Conservation (phyloP, 2,797 vertebrate species). For the Bryconaethiops microstoma region DNA sequence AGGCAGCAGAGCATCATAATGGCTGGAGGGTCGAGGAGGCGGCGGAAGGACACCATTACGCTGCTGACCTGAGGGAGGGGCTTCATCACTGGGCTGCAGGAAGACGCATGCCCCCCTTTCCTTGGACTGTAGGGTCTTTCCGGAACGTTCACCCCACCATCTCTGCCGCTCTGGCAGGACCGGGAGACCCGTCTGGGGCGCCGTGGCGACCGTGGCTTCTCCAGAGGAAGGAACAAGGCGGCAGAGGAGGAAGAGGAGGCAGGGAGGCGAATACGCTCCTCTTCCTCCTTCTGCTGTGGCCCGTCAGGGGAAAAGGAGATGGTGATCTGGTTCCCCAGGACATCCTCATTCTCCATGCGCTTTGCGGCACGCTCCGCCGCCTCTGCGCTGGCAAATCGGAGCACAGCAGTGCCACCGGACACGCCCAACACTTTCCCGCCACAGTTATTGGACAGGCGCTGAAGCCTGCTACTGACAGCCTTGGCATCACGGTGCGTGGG, state of each 20-base stretch:
- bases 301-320: constrained; percentile 87
- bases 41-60: constrained; percentile 75
- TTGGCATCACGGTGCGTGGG: constrained; percentile 92
- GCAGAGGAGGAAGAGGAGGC: constrained; percentile 61
- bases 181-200: constrained; percentile 81
- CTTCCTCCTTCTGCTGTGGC: constrained; percentile 76
- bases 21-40: constrained; percentile 54
- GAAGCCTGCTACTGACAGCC: constrained; percentile 90
- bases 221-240: constrained; percentile 74
- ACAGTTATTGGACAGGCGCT: constrained; percentile 96
- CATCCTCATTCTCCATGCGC: constrained; percentile 98
- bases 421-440: constrained; percentile 95
- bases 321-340: constrained; percentile 91
- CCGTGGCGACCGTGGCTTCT: constrained; percentile 91
- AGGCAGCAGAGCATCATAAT: constrained; percentile 18
- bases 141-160: constrained; percentile 67
- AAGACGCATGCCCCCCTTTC: constrained; percentile 79
- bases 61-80: constrained; percentile 88
- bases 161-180: constrained; percentile 79
- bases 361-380: constrained; percentile 92
- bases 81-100: constrained; percentile 69
- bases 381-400: constrained; percentile 90
- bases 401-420: constrained; percentile 87
- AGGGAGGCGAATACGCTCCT: constrained; percentile 67
- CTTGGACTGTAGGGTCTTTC: constrained; percentile 86